These are phyloP conservation scores for Xiphias gladius DNA, from an alignment of 2,113 vertebrate genomes.

Conservation along the genomic window DNA sequence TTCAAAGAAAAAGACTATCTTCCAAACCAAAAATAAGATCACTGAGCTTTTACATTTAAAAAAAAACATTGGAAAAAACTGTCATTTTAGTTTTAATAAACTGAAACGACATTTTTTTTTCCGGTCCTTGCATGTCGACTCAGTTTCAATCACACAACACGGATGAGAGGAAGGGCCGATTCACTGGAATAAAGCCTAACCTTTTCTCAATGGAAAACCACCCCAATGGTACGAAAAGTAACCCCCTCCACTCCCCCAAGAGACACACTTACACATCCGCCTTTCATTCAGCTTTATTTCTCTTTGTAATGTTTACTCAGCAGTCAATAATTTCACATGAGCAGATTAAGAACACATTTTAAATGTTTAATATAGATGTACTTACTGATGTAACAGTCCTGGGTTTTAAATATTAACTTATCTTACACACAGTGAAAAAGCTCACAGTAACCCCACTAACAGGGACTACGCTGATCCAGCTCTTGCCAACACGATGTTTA, in stretches of 20 bases:
- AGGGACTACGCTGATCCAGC: not conserved
- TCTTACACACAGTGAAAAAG: slow-evolving; percentile 30
- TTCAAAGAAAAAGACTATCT: too few relatives aligned
- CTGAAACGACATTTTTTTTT: not conserved
- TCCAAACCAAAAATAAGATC: too few relatives aligned
- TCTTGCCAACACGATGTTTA: not conserved
- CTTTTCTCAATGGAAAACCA: not conserved
- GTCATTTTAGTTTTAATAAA: not conserved
- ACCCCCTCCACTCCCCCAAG: not conserved
- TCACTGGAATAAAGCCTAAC: not conserved
- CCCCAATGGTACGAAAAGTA: not conserved
- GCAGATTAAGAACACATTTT: slow-evolving; percentile 46
- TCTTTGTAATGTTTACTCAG: slow-evolving; percentile 23
- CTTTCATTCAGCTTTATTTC: slow-evolving; percentile 56
- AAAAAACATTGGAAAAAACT: too few relatives aligned
- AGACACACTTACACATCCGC: not conserved
- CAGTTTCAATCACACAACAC: not conserved
- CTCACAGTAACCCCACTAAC: not conserved
- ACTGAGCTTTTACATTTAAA: too few relatives aligned
- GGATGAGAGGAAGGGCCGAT: not conserved
- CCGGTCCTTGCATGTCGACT: too few relatives aligned
- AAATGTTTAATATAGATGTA: slow-evolving; percentile 32
- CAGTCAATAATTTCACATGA: slow-evolving; percentile 39
- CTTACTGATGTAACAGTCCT: slow-evolving; percentile 16
- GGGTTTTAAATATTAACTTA: slow-evolving; percentile 39